A percentile compares a stretch with the other conserved stretches of the same genome.
Conservation (phyloP, 2,888 invertebrate genomes). For the Hydropsyche betteni region DNA sequence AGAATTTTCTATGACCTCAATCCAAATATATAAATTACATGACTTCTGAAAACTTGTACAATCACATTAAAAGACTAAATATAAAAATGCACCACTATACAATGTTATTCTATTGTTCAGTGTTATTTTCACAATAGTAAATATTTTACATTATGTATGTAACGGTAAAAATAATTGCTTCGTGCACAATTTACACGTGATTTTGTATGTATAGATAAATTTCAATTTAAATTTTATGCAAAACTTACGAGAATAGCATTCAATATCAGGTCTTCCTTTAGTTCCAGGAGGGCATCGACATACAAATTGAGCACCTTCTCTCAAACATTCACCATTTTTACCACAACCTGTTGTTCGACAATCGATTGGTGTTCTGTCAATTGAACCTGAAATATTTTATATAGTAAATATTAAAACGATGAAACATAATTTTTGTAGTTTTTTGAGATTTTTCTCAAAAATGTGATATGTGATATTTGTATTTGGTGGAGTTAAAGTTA, state of each 20-base stretch:
- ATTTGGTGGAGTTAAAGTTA: too few species aligned
- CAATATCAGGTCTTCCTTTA: slow-evolving; percentile 75
- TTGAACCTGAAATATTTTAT: slow-evolving; percentile 61
- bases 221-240: slow-evolving; percentile 37
- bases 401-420: too few species aligned
- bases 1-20: slow-evolving; percentile 48
- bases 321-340: slow-evolving; percentile 85
- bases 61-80: slow-evolving; percentile 45
- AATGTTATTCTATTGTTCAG: slow-evolving; percentile 51
- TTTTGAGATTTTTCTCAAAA: too few species aligned
- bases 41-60: slow-evolving; percentile 45
- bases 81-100: slow-evolving; percentile 52
- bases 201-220: slow-evolving; percentile 35
- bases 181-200: slow-evolving; percentile 65
- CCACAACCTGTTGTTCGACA: slow-evolving; percentile 88
- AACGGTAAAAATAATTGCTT: slow-evolving; percentile 52
- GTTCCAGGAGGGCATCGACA: slow-evolving; percentile 82
- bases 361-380: slow-evolving; percentile 72
- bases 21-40: slow-evolving; percentile 45
- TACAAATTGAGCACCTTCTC: slow-evolving; percentile 84
- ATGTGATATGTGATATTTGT: too few species aligned
- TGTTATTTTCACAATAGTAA: slow-evolving; percentile 52
- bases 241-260: slow-evolving; percentile 64
- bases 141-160: slow-evolving; percentile 49
- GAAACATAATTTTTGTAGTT: too few species aligned